These are phyloP conservation scores for Cygnus buccinator DNA, from an alignment of 2,113 vertebrate species.

Conservation along the genomic window DNA sequence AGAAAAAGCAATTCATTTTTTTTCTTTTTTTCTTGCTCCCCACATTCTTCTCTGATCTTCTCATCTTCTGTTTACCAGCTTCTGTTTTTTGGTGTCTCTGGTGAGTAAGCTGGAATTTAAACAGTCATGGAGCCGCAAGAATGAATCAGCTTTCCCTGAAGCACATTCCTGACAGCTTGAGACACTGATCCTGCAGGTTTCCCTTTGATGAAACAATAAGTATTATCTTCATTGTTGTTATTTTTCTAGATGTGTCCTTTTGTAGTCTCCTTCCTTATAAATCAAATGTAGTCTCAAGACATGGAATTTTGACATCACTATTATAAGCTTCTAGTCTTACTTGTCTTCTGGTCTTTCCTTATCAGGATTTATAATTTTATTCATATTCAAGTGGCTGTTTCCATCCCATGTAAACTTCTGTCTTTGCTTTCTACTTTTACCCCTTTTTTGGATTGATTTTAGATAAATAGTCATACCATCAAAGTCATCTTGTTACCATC, in stretches of 20 bases:
- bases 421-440: background rate
- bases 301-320: background rate
- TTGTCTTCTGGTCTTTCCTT: conserved; percentile 5
- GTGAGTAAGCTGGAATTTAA: conserved; percentile 46
- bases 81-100: background rate
- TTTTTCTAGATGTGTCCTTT: conserved; percentile 28
- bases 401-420: background rate
- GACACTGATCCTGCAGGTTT: background rate
- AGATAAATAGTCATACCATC: background rate
- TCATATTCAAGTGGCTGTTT: conserved; percentile 13
- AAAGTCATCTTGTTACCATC: background rate
- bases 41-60: background rate
- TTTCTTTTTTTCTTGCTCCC: background rate
- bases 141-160: conserved; percentile 62
- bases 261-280: background rate
- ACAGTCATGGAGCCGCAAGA: background rate
- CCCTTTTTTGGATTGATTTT: background rate
- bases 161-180: background rate
- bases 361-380: conserved; percentile 1
- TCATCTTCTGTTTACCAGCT: background rate
- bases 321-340: background rate
- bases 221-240: background rate
- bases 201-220: conserved; percentile 48
- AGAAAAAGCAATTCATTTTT: background rate
- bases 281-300: background rate